Base-by-base conservation (phyloP, 1,140 invertebrate species). In the Hormaphis cornu region DNA sequence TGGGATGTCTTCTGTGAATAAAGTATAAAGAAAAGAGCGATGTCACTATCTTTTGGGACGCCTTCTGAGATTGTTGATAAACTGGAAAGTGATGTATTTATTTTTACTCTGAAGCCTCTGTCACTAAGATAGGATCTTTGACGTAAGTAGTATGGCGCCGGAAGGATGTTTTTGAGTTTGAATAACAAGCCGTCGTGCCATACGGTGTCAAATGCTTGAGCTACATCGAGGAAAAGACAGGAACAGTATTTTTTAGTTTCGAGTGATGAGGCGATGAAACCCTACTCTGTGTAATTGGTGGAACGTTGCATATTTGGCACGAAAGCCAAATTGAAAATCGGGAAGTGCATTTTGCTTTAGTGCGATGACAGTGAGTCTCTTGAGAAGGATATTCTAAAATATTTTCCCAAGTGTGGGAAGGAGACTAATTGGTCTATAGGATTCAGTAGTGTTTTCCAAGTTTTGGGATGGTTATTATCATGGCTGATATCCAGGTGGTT, bases 131-230 rank as follows among this genome's bases (percentile, higher is more conserved):
- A 70, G 12, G 69, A 70, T 54, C 40, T 42, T 18, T 58, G 9
- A 16, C 35, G 33, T 22, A 30, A 12, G 37, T 42, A 70, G 22
- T 24, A 33, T 7, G 24, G 16, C 12, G 24, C 9, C 8, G 69
- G 50, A 9, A 70, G n/a, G 16, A 46, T 7, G 18, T 44, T 6
- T 56, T n/a, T n/a, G n/a, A n/a, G n/a, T n/a, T n/a, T n/a, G n/a
- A n/a, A n/a, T n/a, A 76, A n/a, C 0, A 77, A 63, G 2, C 76
- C 74, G 2, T 69, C 28, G 24, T 75, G 74, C 77, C 76, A 78
- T 0, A 79, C 74, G 40, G 72, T 72, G 69, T 79, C 74, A 53
- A 79, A 77, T 0, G 78, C 76, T 69, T 77, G 75, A 26, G 72
- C 54, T 1, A 78, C 72, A 30, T 79, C 76, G 1, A 78, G 71